These are phyloP conservation scores for Troilus luridus DNA, from an alignment of 2,888 invertebrate species.

Conservation along the genomic window DNA sequence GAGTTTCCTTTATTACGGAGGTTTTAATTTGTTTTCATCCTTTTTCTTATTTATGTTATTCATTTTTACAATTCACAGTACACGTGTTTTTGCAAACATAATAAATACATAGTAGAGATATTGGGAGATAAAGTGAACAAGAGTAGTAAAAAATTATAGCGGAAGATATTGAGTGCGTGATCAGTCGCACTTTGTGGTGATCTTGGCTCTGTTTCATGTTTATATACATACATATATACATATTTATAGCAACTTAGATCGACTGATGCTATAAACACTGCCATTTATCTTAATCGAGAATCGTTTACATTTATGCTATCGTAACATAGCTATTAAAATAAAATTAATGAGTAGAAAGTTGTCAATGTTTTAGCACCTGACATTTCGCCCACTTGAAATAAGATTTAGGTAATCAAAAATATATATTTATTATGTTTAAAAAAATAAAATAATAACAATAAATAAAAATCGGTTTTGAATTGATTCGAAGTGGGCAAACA, in stretches of 20 bases:
- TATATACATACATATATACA: too few relatives aligned
- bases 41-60: neutral
- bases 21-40: neutral
- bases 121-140: too few relatives aligned
- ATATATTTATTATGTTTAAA: slow-evolving; percentile 15
- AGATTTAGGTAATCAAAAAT: slow-evolving; percentile 2
- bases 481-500: neutral
- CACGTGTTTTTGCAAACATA: too few relatives aligned
- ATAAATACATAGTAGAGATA: too few relatives aligned
- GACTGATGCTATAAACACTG: neutral
- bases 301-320: neutral
- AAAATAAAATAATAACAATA: neutral
- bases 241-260: neutral
- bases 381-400: neutral
- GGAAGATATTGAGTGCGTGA: too few relatives aligned
- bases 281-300: neutral
- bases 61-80: too few relatives aligned
- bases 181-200: too few relatives aligned
- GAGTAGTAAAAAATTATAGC: too few relatives aligned
- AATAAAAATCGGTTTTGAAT: neutral
- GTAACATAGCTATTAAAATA: neutral
- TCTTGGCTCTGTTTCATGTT: too few relatives aligned
- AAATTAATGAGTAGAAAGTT: slow-evolving; percentile 22
- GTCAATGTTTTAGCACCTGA: neutral
- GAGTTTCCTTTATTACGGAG: neutral